phyloP scores from a whole-genome alignment of 2,113 vertebrate species.

The Psilopogon haemacephalus region DNA sequence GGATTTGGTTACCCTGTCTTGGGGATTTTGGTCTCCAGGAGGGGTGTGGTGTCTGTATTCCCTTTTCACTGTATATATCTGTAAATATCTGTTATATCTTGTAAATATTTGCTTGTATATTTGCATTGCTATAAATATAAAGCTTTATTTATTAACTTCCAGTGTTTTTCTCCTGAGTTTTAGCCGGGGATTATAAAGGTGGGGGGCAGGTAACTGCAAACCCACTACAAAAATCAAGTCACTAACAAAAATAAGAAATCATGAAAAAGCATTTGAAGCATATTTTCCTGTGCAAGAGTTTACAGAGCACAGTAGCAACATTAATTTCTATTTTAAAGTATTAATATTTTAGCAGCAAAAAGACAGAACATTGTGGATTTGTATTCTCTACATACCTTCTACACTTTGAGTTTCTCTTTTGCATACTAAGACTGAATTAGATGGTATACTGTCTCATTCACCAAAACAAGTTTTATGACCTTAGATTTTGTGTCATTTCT shows the following conservation, averaged over 20 bases:
- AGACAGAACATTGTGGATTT: neutral
- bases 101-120: no score
- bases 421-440: neutral
- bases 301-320: neutral
- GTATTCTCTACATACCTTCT: neutral
- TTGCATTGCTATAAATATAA: no score
- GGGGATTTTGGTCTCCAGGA: no score
- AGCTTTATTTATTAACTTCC: no score
- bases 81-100: no score
- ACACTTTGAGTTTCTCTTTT: neutral
- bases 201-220: no score
- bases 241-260: neutral
- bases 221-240: neutral
- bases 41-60: no score
- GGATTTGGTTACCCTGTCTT: no score
- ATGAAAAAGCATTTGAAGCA: neutral
- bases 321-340: neutral
- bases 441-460: conserved; percentile 11
- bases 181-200: no score
- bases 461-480: conserved; percentile 46
- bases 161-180: no score
- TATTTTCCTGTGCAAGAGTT: neutral
- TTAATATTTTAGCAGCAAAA: neutral
- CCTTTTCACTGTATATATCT: no score
- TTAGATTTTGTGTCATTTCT: conserved; percentile 51